phyloP scores from a whole-genome alignment of 1,140 invertebrate genomes.

The Heliothis virescens region DNA sequence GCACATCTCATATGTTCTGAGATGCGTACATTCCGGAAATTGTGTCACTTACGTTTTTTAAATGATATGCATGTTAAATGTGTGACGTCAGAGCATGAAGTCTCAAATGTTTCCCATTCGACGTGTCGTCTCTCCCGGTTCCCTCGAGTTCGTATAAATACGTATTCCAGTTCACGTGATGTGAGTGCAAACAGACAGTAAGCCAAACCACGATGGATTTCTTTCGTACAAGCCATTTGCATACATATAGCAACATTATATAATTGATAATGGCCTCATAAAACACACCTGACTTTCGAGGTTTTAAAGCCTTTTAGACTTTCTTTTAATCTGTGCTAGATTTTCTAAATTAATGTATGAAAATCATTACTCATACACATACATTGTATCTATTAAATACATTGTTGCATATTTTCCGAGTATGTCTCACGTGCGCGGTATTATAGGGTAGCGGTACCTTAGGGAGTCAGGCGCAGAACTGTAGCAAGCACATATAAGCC shows the following conservation, averaged over 20 bases:
- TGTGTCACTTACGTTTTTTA: no score
- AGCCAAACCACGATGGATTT: conserved; percentile 3
- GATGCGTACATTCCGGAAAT: no score
- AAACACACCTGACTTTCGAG: neutral
- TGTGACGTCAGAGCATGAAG: conserved; percentile 1
- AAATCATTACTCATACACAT: no score
- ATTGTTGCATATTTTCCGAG: no score
- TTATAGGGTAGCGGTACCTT: no score
- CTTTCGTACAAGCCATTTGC: conserved; percentile 8
- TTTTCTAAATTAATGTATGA: conserved; percentile 9
- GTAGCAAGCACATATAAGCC: no score
- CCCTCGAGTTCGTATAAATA: conserved; percentile 9
- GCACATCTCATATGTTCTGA: no score
- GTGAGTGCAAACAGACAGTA: conserved; percentile 5
- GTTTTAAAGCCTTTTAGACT: neutral
- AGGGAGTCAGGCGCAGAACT: no score
- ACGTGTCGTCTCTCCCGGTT: neutral
- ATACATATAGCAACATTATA: neutral
- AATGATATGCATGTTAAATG: neutral
- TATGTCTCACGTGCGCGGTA: no score
- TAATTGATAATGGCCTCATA: neutral
- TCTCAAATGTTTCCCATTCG: conserved; percentile 8
- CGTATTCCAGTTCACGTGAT: conserved; percentile 14
- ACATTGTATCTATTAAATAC: neutral
- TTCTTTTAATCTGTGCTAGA: neutral